Base-by-base conservation (phyloP, 2,113 vertebrate genomes). In the Morone saxatilis region DNA sequence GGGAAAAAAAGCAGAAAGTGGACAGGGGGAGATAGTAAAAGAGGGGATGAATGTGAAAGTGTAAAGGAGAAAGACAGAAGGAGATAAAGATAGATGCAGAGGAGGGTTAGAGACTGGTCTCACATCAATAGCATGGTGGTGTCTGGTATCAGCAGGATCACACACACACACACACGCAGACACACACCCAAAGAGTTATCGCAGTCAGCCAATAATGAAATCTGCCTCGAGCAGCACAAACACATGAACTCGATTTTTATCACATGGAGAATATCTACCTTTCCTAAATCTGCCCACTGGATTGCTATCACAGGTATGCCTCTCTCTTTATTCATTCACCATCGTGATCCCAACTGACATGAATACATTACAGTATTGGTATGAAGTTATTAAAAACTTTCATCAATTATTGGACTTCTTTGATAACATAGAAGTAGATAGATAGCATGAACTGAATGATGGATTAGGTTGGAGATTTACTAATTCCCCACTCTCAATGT, bases 81-180 rank as follows among this genome's bases (percentile, higher is more conserved):
- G 59, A 84, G 76, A 70, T 66, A 57, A 65, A 78, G 78, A 86
- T 17, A 67, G 72, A 86, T 72, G 67, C 19, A 65, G 79, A 41
- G 75, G 50, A 41, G 75, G 72, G 72, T 67, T 73, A 56, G 69
- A 73, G 62, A 77, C 63, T 76, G 84, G 47, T 54, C 62, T 78
- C 78, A 66, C 71, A 78, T 86, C 78, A 70, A 83, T 86, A 87
- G 77, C 22, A 65, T 38, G 67, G 31, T 14, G 45, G 76, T 83
- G 56, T 89, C 59, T 76, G 73, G 60, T 90, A 83, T 91, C 87
- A 84, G 84, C 76, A 78, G 59, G 38, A 79, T 82, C 77, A 0
- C 47, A 54, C 61, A 53, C 47, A n/a, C 62, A 36, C 68, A 20
- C 66, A 41, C 76, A 51, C 38, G 31, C 38, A 22, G 22, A 10